Evolutionary conservation across 23 tunicate genomes (phyloP), one percentile per base, ranked within the genome.

Genomic region (Ascidia mentula): DNA sequence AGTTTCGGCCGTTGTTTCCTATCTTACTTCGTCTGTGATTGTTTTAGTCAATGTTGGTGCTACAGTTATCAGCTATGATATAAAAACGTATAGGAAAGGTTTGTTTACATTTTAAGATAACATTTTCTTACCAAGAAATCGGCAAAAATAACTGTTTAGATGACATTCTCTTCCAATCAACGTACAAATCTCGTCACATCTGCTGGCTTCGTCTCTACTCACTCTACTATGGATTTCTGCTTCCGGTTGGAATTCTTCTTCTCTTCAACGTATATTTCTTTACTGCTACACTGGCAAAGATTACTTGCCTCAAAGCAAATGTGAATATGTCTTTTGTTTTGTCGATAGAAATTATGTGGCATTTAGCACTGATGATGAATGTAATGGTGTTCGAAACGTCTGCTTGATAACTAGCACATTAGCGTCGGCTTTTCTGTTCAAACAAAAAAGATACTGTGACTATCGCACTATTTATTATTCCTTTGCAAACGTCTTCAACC

Each of bases 141-240:
- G n/a, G n/a, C n/a, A n/a, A n/a, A n/a, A n/a, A n/a, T n/a, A n/a
- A n/a, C n/a, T 45, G 34, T 31, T 73, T 40, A n/a, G 31, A 45
- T 31, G 69, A 77, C 45, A 45, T 77, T 40, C 31, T 31, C 34
- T 77, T 77, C 37, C n/a, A 45, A n/a, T 77, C 80, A 3, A 22
- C 69, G 9, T 77, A 77, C 46, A 45, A 46, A 30, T 36, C 34
- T 40, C 37, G 37, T 0, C 34, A 45, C 31, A 77, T 77, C 69
- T 90, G 95, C 46, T 90, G 95, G 95, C 82, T 90, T 4, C 82
- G 83, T 17, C 36, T 40, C 0, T 79, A 90, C 36, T 84, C 95
- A 9, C 72, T 90, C 34, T 90, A 90, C 53, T 90, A 84, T 65
- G 95, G 95, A 74, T 90, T 90, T 76, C 82, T 90, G 1, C 37